Base-by-base conservation (phyloP, 1,140 invertebrate genomes). In the Venustaconcha ellipsiformis region DNA sequence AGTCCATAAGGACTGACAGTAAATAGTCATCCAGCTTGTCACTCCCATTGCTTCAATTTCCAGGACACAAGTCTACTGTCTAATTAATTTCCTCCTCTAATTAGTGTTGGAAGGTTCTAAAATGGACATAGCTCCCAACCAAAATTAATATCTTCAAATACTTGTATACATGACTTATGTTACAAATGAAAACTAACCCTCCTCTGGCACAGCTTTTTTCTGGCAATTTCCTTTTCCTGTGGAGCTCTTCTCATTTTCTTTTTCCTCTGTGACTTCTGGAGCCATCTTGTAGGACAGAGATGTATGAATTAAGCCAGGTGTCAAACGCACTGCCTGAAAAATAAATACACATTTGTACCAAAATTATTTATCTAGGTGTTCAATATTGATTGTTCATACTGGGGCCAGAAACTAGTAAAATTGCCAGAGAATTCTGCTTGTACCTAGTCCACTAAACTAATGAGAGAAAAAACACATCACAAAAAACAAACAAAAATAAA, bases 141-240 rank as follows among this genome's bases (percentile, higher is more conserved):
- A 48, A 48, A 48, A 48, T 6, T 48, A 48, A 48, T 37, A 0
- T 48, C 37, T 48, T 48, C 37, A 48, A 48, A 48, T 48, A 48
- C 37, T 48, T 11, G 37, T 48, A 48, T 48, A 48, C 37, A 48
- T 8, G 37, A 48, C 6, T 48, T 11, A 48, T 8, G 3, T 48
- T 48, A 48, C 11, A 48, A 48, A 0, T 48, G 37, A 72, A 8
- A 57, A 67, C 78, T 83, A 77, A 91, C 90, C 90, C 81, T 93
- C 92, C n/a, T 92, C 91, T 1, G 92, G 91, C 4, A 94, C 88
- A 48, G 83, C 74, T 72, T 83, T 86, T 70, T 84, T 87, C 57
- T 75, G 69, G 56, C 79, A 78, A 20, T 84, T 86, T n/a, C 69
- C 63, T n/a, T 73, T 78, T 20, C 82, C 83, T 67, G 78, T 82